phyloP scores from a whole-genome alignment of 2,113 vertebrate species.

The Tenebrosternarchus preto region DNA sequence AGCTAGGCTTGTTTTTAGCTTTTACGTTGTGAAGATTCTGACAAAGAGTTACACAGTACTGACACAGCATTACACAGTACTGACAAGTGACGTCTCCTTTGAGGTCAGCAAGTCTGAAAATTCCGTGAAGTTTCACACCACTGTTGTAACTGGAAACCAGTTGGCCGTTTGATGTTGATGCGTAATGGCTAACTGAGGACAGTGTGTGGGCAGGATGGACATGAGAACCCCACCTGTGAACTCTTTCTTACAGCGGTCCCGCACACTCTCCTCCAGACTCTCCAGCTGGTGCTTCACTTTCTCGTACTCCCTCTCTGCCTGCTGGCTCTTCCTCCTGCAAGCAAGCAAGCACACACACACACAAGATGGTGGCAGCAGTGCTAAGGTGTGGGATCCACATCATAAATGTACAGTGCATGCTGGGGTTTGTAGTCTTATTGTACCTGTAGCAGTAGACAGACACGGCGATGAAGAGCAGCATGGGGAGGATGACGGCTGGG shows the following conservation, averaged over 20 bases:
- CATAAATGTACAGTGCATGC: background rate
- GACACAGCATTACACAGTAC: no score
- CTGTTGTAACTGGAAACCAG: no score
- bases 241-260: conserved; percentile 97
- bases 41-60: no score
- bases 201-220: no score
- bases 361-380: background rate
- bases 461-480: conserved; percentile 83
- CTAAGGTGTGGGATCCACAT: background rate
- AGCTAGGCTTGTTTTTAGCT: no score
- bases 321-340: conserved; percentile 90
- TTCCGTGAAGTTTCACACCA: no score
- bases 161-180: no score
- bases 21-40: no score
- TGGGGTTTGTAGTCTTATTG: conserved; percentile 27
- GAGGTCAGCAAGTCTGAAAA: no score
- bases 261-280: conserved; percentile 92
- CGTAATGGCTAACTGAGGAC: no score
- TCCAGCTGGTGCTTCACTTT: conserved; percentile 94
- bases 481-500: conserved; percentile 87
- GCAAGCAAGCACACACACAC: conserved; percentile 28
- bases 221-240: conserved; percentile 59
- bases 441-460: conserved; percentile 96
- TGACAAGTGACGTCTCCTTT: no score
- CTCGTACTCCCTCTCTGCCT: conserved; percentile 94